These are phyloP conservation scores for Rhinolophus ferrumequinum DNA, from an alignment of 2,113 vertebrate genomes.

Conservation along the genomic window DNA sequence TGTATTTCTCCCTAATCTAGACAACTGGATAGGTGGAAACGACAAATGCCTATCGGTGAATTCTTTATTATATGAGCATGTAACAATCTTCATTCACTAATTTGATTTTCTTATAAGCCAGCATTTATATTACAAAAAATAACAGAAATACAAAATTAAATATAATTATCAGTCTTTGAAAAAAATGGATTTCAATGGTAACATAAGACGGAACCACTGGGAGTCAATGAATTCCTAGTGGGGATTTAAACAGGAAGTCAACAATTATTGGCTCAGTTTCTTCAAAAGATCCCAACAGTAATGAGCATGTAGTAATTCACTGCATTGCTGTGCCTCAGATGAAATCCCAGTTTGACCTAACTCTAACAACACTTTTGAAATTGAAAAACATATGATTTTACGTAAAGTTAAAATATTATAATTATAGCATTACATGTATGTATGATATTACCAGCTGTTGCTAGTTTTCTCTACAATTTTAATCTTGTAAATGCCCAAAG, in stretches of 20 bases:
- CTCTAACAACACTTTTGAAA: neutral
- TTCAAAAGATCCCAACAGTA: neutral
- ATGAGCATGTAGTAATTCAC: neutral
- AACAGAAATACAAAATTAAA: neutral
- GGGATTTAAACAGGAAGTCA: neutral
- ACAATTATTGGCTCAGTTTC: neutral
- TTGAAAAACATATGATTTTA: neutral
- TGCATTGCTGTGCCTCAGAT: neutral
- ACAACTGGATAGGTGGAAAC: neutral
- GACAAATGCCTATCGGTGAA: neutral
- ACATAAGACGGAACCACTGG: neutral
- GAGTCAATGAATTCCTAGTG: neutral
- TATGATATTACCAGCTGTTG: neutral
- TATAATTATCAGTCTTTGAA: neutral
- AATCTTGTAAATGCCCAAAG: constrained; percentile 24
- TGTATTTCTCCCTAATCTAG: neutral
- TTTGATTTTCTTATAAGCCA: neutral
- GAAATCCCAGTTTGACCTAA: neutral
- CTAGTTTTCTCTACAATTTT: neutral
- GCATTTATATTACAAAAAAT: neutral
- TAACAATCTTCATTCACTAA: neutral
- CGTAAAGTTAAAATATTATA: neutral
- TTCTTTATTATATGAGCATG: neutral
- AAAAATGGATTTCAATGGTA: neutral
- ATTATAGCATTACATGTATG: neutral